phyloP scores from a whole-genome alignment of 2,888 invertebrate genomes.

The Chrysotoxum bicinctum region DNA sequence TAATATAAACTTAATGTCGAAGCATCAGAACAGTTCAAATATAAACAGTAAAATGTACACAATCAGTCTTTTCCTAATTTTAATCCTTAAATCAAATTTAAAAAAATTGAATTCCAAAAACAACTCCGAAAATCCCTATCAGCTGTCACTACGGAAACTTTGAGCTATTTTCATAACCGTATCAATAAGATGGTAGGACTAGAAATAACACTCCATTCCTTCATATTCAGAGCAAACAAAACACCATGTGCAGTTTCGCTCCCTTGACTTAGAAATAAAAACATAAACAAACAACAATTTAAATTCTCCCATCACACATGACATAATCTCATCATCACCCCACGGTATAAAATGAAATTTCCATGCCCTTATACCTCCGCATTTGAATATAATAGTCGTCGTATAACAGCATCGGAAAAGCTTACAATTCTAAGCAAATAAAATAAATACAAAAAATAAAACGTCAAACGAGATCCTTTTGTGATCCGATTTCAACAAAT shows the following conservation, averaged over 20 bases:
- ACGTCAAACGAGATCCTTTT: slow-evolving; percentile 59
- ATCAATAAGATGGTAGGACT: too few relatives aligned
- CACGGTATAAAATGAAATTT: slow-evolving; percentile 10
- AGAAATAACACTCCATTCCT: neutral
- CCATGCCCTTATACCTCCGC: neutral
- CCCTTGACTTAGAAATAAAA: neutral
- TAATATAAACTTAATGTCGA: too few relatives aligned
- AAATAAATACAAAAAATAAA: neutral
- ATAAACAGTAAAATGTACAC: too few relatives aligned
- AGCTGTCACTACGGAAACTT: too few relatives aligned
- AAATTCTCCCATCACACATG: slow-evolving; percentile 15
- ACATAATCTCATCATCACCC: slow-evolving; percentile 48
- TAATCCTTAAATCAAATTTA: too few relatives aligned
- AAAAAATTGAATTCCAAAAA: too few relatives aligned
- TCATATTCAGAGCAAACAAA: neutral
- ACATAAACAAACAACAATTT: neutral
- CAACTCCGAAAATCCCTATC: too few relatives aligned
- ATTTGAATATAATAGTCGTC: neutral
- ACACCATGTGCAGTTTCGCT: neutral
- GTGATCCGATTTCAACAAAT: slow-evolving; percentile 65
- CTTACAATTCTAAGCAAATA: slow-evolving; percentile 61
- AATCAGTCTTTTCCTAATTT: too few relatives aligned
- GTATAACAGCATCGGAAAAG: neutral
- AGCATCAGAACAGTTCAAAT: too few relatives aligned
- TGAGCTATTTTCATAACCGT: too few relatives aligned